These are phyloP conservation scores for Clarias gariepinus DNA, from an alignment of 2,113 vertebrate species.

Conservation along the genomic window DNA sequence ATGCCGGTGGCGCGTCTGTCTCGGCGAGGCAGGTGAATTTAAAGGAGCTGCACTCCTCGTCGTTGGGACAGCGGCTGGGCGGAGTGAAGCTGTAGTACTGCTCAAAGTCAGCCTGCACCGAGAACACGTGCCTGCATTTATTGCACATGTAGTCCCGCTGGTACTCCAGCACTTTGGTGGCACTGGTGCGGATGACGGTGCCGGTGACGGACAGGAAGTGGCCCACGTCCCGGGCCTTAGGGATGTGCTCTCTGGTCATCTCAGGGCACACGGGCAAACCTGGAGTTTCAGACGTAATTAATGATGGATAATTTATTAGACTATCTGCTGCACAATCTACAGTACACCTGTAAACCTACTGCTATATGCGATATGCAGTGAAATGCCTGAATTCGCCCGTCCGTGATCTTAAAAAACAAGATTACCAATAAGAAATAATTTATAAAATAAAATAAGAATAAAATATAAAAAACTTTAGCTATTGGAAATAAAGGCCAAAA, in stretches of 20 bases:
- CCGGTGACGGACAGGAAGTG: conserved; percentile 93
- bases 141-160: conserved; percentile 89
- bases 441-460: too few species aligned
- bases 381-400: too few species aligned
- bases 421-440: too few species aligned
- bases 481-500: too few species aligned
- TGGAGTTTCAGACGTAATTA: conserved; percentile 48
- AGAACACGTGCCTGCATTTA: conserved; percentile 86
- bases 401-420: too few species aligned
- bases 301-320: not conserved
- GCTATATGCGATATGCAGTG: too few species aligned
- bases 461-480: too few species aligned
- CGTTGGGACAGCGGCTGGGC: conserved; percentile 77
- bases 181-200: conserved; percentile 89
- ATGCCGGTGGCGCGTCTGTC: conserved; percentile 71
- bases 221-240: conserved; percentile 85
- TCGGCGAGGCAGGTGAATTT: conserved; percentile 87
- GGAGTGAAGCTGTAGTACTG: conserved; percentile 82
- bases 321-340: too few species aligned
- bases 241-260: conserved; percentile 90
- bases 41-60: conserved; percentile 80
- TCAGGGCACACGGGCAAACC: conserved; percentile 94
- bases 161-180: conserved; percentile 89
- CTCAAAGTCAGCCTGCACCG: conserved; percentile 82
- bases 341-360: too few species aligned